Evolutionary conservation across 2,113 vertebrate genomes (phyloP).

Genomic region (Empidonax traillii): DNA sequence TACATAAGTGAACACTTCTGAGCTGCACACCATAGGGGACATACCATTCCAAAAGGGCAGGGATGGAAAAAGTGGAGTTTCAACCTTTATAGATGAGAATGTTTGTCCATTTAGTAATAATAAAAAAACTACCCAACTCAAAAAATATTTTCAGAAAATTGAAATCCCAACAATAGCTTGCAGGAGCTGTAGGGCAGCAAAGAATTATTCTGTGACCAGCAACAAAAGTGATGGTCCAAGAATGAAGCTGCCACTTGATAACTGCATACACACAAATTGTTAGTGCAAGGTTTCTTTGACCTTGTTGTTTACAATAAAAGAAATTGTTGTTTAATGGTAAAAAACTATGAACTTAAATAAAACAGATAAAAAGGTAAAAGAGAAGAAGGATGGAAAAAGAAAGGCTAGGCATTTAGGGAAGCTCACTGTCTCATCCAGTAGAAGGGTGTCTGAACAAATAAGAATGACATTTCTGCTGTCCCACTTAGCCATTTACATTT

Average conservation of each 20-base stretch:
- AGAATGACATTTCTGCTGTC: neutral
- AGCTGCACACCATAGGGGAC: slow-evolving; percentile 39
- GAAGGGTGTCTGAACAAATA: neutral
- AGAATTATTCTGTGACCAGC: neutral
- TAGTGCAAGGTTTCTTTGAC: slow-evolving; percentile 37
- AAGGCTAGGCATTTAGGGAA: neutral
- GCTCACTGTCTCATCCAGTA: neutral
- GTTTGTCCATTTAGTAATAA: slow-evolving; percentile 46
- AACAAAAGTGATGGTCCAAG: slow-evolving; percentile 31
- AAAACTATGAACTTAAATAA: slow-evolving; percentile 17
- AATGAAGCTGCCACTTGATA: slow-evolving; percentile 22
- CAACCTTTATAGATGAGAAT: slow-evolving; percentile 66
- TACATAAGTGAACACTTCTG: slow-evolving; percentile 55
- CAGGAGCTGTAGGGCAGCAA: neutral
- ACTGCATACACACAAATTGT: slow-evolving; percentile 14
- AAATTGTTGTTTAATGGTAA: slow-evolving; percentile 33
- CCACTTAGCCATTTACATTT: neutral
- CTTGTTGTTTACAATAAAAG: slow-evolving; percentile 24
- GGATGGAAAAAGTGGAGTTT: slow-evolving; percentile 56
- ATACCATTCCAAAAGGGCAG: slow-evolving; percentile 69
- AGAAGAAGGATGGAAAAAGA: neutral
- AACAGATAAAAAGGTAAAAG: slow-evolving; percentile 1
- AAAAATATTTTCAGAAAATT: slow-evolving; percentile 66
- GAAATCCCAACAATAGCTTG: neutral
- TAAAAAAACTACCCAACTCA: neutral